phyloP scores from a whole-genome alignment of 1,140 invertebrate species.

The Lordiphosa stackelbergi region DNA sequence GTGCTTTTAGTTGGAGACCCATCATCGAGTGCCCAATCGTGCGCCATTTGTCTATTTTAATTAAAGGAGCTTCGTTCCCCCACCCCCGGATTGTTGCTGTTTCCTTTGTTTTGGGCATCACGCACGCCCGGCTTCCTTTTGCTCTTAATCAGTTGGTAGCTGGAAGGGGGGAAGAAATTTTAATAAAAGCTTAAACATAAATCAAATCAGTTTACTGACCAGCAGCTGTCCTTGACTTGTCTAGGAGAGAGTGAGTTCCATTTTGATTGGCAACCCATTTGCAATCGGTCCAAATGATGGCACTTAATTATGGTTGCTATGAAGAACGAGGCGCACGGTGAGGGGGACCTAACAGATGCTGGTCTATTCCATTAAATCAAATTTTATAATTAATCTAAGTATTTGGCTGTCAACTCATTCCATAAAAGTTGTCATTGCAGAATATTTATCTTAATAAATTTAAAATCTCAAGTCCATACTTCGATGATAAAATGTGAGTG shows the following conservation, averaged over 20 bases:
- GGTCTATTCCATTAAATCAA: no score
- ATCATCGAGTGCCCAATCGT: slow-evolving; percentile 68
- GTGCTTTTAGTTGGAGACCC: slow-evolving; percentile 7
- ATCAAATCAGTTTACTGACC: slow-evolving; percentile 59
- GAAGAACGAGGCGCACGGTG: no score
- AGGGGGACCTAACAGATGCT: no score
- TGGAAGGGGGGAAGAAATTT: slow-evolving; percentile 39
- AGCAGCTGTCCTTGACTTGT: slow-evolving; percentile 50
- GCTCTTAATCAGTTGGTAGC: slow-evolving; percentile 56
- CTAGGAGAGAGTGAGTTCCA: neutral
- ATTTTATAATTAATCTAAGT: no score
- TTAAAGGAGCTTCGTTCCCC: slow-evolving; percentile 42
- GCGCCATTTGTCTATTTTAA: slow-evolving; percentile 75
- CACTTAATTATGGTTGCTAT: slow-evolving; percentile 36
- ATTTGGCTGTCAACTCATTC: no score
- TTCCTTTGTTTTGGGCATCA: slow-evolving; percentile 42
- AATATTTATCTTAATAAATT: no score
- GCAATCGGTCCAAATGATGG: slow-evolving; percentile 28
- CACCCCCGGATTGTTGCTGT: slow-evolving; percentile 13
- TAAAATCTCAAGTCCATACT: no score
- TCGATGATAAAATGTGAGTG: no score
- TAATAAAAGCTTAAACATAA: slow-evolving; percentile 68
- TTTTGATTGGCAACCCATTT: slow-evolving; percentile 58
- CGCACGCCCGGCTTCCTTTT: slow-evolving; percentile 45
- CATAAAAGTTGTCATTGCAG: no score